These are phyloP conservation scores for Paracanthobrama guichenoti DNA, from an alignment of 2,113 vertebrate species.

Conservation along the genomic window DNA sequence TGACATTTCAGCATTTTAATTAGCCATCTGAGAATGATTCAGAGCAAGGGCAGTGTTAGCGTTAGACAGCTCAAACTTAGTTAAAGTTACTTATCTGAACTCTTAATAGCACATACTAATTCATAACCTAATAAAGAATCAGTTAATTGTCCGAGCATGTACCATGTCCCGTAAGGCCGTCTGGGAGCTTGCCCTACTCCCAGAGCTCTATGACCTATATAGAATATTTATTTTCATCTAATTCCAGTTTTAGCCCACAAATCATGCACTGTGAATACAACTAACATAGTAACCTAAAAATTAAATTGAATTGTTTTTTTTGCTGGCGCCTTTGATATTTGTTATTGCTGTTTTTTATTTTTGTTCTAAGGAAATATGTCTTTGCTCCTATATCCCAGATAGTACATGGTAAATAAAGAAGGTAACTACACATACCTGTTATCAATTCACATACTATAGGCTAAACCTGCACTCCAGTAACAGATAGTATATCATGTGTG, in stretches of 20 bases:
- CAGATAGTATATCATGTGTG: background rate
- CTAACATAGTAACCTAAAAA: slow-evolving; percentile 1
- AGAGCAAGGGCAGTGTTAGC: background rate
- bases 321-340: background rate
- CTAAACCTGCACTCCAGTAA: background rate
- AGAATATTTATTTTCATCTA: background rate
- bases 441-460: background rate
- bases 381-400: background rate
- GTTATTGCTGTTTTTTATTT: background rate
- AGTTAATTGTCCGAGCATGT: background rate
- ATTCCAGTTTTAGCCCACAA: background rate
- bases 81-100: background rate
- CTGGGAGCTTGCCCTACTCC: background rate
- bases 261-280: background rate
- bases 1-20: background rate
- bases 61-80: background rate
- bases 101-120: background rate
- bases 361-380: background rate
- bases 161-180: background rate
- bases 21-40: background rate
- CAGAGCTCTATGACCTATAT: slow-evolving; percentile 7
- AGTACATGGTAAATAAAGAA: background rate
- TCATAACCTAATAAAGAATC: slow-evolving; percentile 10
- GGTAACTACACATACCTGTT: background rate
- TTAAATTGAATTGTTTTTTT: too few species aligned